Base-by-base conservation (phyloP, 2,113 vertebrate genomes). In the Sakesphorus luctuosus region DNA sequence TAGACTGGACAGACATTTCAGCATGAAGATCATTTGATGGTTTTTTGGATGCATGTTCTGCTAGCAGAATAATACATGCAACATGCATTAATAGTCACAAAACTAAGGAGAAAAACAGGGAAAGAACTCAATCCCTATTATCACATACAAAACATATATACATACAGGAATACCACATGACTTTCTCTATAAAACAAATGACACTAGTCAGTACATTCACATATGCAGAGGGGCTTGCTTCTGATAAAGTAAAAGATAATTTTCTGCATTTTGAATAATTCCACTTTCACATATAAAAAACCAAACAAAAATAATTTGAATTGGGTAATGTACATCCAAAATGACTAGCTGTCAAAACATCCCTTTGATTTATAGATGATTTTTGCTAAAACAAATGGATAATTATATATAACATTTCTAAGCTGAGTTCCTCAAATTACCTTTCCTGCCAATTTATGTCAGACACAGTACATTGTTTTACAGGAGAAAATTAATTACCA, bases 321-420 rank as follows among this genome's bases (percentile, higher is more conserved):
- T 19, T 31, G 52, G 76, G 46, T 49, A 78, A 49, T 10, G 7
- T 40, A 67, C 8, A 35, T 52, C 11, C 33, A 84, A 74, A 96
- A 84, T 63, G 68, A 75, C 47, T 67, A 38, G 56, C 28, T 89
- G 49, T 82, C 77, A 91, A 92, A 93, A 78, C 3, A 49, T 16
- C 25, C 10, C 19, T 58, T 23, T 73, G 40, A 94, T 89, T 79
- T 87, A 50, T 1, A 66, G 46, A 69, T 0, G 0, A 47, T 17
- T 94, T 79, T 67, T 43, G 16, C 43, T 94, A 91, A 93, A 85
- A 94, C 16, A 91, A 94, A 80, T 10, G 43, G 71, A 83, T 93
- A 93, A 85, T 50, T 46, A 31, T 58, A 63, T 0, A 0, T 29
- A 89, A 79, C 9, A 7, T 90, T 94, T 92, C 66, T 73, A 84